Evolutionary conservation across 1,140 invertebrate species (phyloP), one percentile per base, ranked within the genome.

Genomic region (Drosophila tsacasi): DNA sequence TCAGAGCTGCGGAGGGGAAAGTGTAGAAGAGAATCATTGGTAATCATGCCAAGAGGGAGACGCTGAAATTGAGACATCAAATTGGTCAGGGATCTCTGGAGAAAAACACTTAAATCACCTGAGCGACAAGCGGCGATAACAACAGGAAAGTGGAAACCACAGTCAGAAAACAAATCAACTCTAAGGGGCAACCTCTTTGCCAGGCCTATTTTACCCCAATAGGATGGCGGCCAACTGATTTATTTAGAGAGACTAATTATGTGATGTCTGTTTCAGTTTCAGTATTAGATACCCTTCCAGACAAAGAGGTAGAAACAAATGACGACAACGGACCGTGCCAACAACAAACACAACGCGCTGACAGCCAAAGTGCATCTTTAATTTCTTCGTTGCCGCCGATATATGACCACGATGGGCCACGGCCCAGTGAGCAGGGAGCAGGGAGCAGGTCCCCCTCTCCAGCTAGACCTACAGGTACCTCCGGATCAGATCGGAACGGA

Each of bases 221-320:
- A 57, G 74, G 65, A 76, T 69, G 27, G 1, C 3, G 68, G 59
- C 78, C 63, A 71, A 49, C 50, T 90, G 85, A 89, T 89, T 89
- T 89, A 89, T 89, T 89, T 82, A 57, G 67, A 89, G 81, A 85
- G 67, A 85, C 85, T 90, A 89, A 89, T 89, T 89, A 89, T 86
- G 76, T 77, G 76, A 84, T 82, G 73, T 81, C 77, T 79, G 57
- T 55, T 58, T 76, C 63, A 32, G 69, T 39, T 49, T 63, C 67
- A 30, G 67, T 30, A 60, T 73, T 72, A 73, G 69, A 73, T 73
- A 32, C 68, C 65, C 17, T 9, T 2, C 30, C 30, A 39, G 9
- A 65, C n/a, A 69, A 54, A 64, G 35, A 12, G 42, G 39, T 35
- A 12, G 46, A 84, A 81, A 80, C 81, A 77, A 84, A 83, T 57